Evolutionary conservation across 1,140 invertebrate species (phyloP), one percentile per base, ranked within the genome.

Genomic region (Leguminivora glycinivorella): DNA sequence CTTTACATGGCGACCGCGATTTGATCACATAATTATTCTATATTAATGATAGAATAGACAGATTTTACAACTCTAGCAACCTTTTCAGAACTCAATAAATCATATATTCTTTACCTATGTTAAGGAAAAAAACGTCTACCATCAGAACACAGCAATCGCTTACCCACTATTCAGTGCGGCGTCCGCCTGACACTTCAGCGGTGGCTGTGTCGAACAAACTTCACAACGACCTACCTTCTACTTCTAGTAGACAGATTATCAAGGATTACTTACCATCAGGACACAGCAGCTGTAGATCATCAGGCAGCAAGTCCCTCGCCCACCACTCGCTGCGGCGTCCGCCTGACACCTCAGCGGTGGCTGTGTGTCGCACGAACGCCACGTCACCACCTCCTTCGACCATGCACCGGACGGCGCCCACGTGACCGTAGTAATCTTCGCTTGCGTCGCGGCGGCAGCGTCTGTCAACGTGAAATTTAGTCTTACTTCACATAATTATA

Each of bases 351-450:
- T 98, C 98, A 24, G 94, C 94, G 0, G 98, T 96, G 0, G 98
- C 98, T 0, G 97, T 97, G 86, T 98, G 96, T 74, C 98, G 97
- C 1, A 98, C 96, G 89, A 99, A 99, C 0, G 98, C 98, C 14
- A 99, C 97, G 87, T 99, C 95, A 2, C 98, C 98, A 14, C 97
- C 97, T 12, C 97, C 97, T 92, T 99, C 98, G 1, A 98, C 96
- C 38, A 99, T 93, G 88, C 98, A 99, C 60, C 98, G 93, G 72
- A 99, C 95, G 0, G 98, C 97, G 67, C 98, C 98, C 19, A 88
- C 96, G 96, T 68, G 95, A 89, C 75, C 89, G 75, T 79, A 91
- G 81, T 89, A 91, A 43, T 80, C 76, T 69, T 91, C 89, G 75
- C 83, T 86, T 0, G 89, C 87, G 77, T 89, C 87, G 56, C 89